A percentile compares a stretch with the other conserved stretches of the same genome.
These are phyloP conservation scores for Ceyx margarethae DNA, from an alignment of 2,113 vertebrate genomes.

Conservation along the genomic window DNA sequence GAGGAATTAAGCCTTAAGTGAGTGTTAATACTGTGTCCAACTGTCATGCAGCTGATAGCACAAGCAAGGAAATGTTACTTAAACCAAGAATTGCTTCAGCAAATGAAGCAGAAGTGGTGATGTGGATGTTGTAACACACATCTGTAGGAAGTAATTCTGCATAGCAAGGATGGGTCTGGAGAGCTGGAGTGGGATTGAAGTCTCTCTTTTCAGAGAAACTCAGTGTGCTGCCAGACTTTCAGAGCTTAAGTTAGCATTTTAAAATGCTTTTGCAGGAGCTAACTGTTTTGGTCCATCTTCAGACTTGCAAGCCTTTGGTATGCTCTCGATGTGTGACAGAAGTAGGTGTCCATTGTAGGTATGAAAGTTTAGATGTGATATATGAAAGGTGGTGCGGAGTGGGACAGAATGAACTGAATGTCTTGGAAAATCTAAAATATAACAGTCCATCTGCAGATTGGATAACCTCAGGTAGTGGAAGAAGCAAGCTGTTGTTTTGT, in stretches of 20 bases:
- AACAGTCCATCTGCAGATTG: neutral
- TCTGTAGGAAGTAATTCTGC: neutral
- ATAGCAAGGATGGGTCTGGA: neutral
- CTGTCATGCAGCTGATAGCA: neutral
- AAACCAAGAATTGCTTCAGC: neutral
- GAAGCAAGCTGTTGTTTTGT: neutral
- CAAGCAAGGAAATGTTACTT: neutral
- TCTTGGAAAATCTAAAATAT: neutral
- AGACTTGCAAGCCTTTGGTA: neutral
- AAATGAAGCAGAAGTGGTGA: neutral
- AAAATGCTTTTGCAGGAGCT: neutral
- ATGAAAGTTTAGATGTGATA: neutral
- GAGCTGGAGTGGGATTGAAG: neutral
- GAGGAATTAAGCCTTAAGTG: neutral
- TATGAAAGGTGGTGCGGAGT: rapidly evolving
- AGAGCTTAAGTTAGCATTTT: neutral
- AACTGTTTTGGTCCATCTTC: neutral
- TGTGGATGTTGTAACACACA: neutral
- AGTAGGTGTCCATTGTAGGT: neutral
- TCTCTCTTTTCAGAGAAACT: neutral
- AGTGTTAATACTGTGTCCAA: neutral
- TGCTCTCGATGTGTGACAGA: neutral
- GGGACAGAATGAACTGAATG: neutral
- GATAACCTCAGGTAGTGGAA: neutral
- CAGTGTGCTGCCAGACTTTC: neutral